These are phyloP conservation scores for Corvus cornix DNA, from an alignment of 2,113 vertebrate genomes.

Conservation along the genomic window DNA sequence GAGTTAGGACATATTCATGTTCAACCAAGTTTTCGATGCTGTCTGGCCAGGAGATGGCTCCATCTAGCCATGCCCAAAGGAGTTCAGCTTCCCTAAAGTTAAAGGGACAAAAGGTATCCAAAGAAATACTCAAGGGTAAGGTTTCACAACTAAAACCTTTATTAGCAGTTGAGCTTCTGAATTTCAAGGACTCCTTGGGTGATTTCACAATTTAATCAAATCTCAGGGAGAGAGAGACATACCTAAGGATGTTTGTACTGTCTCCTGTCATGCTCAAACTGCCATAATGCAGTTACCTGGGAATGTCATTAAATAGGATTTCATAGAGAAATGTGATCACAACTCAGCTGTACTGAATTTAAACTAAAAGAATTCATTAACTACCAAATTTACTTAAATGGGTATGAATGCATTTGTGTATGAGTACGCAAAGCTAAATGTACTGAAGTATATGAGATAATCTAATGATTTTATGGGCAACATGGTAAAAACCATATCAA, in stretches of 20 bases:
- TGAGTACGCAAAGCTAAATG: background rate
- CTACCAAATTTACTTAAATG: background rate
- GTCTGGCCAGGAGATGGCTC: slow-evolving; percentile 58
- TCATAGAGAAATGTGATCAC: background rate
- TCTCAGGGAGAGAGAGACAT: background rate
- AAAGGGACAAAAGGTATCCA: background rate
- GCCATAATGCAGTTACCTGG: background rate
- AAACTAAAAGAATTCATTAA: background rate
- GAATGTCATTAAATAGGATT: background rate
- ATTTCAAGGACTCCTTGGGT: background rate
- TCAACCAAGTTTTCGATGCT: background rate
- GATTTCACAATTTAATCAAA: background rate
- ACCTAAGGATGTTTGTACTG: background rate
- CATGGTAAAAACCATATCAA: background rate
- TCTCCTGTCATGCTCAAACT: background rate
- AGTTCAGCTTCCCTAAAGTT: background rate
- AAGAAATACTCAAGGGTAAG: background rate
- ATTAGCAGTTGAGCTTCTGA: background rate
- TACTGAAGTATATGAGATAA: background rate
- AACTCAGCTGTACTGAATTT: background rate
- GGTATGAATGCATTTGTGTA: background rate
- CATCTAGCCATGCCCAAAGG: slow-evolving; percentile 11
- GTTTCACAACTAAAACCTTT: background rate
- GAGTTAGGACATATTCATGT: background rate
- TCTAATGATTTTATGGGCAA: background rate